phyloP scores from a whole-genome alignment of 2,797 vertebrate species.

The Myotis findleyi region DNA sequence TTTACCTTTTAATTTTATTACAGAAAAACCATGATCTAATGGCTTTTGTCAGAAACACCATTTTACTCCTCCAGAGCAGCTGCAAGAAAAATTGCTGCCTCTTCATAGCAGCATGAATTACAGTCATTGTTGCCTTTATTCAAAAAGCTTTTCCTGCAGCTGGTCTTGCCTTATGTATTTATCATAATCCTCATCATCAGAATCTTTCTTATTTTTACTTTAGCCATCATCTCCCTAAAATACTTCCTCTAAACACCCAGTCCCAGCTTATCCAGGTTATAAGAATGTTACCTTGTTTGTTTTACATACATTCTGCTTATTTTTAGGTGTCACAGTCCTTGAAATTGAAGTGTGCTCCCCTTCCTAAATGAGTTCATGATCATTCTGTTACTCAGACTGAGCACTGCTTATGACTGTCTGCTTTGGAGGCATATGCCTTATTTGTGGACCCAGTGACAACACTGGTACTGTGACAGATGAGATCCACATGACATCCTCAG shows the following conservation, averaged over 20 bases:
- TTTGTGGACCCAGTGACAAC: conserved; percentile 20
- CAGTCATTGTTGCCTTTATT: background rate
- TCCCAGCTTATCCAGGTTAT: background rate
- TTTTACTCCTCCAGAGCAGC: background rate
- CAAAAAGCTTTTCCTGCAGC: conserved; percentile 14
- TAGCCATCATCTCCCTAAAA: conserved; percentile 14
- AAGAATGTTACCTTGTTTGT: background rate
- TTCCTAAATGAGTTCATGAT: conserved; percentile 17
- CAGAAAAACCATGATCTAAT: background rate
- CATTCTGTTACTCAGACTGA: background rate
- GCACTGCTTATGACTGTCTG: conserved; percentile 1
- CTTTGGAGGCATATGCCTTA: conserved; percentile 22
- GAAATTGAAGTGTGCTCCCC: background rate
- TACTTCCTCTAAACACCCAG: background rate
- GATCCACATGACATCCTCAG: background rate
- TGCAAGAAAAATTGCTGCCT: conserved; percentile 22
- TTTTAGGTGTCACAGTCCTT: conserved; percentile 28
- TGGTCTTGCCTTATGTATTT: background rate
- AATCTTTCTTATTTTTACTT: conserved; percentile 42
- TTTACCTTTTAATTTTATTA: conserved; percentile 36
- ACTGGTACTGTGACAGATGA: conserved; percentile 33
- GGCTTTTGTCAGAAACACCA: conserved; percentile 28
- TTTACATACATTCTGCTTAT: background rate
- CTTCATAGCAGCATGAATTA: background rate
- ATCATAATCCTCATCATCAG: background rate